Percentiles rank a stretch among this genome's conserved stretches.
Evolutionary conservation across 2,797 vertebrate species (phyloP).

Genomic region (Aldrovandia affinis): DNA sequence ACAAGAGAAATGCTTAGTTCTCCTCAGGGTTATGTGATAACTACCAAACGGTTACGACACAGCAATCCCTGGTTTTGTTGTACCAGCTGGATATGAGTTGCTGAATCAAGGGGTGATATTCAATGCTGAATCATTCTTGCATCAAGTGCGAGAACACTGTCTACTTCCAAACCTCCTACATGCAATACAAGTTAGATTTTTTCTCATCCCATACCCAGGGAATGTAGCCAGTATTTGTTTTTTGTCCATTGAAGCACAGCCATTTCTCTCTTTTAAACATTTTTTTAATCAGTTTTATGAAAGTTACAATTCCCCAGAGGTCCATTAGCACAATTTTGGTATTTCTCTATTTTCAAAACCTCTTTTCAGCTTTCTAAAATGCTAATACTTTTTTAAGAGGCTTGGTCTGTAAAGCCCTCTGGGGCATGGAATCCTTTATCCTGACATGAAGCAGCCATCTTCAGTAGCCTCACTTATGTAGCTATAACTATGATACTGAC

Average conservation of each 20-base stretch:
- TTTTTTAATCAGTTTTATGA: background rate
- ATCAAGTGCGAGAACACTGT: slow-evolving; percentile 2
- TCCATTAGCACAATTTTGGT: background rate
- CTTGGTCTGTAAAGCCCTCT: too few relatives aligned
- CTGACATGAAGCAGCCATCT: too few relatives aligned
- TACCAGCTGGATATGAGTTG: too few relatives aligned
- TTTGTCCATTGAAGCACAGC: background rate
- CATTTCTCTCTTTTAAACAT: background rate
- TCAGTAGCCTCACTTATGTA: too few relatives aligned
- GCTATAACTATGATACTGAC: too few relatives aligned
- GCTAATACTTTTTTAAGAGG: too few relatives aligned
- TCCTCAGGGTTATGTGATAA: background rate
- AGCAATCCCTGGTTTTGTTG: too few relatives aligned
- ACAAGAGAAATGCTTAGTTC: background rate
- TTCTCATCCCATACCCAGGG: background rate
- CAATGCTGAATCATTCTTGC: background rate
- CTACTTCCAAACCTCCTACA: slow-evolving; percentile 8
- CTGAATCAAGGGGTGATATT: background rate
- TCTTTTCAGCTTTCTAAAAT: background rate
- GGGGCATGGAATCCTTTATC: too few relatives aligned
- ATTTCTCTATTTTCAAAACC: background rate
- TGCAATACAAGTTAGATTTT: background rate
- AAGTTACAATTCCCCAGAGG: background rate
- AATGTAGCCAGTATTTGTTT: background rate
- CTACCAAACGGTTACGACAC: background rate